A percentile compares a stretch with the other conserved stretches of the same genome.
These are phyloP conservation scores for Montipora capricornis DNA, from an alignment of 64 coral and sea anemone species.

Conservation along the genomic window DNA sequence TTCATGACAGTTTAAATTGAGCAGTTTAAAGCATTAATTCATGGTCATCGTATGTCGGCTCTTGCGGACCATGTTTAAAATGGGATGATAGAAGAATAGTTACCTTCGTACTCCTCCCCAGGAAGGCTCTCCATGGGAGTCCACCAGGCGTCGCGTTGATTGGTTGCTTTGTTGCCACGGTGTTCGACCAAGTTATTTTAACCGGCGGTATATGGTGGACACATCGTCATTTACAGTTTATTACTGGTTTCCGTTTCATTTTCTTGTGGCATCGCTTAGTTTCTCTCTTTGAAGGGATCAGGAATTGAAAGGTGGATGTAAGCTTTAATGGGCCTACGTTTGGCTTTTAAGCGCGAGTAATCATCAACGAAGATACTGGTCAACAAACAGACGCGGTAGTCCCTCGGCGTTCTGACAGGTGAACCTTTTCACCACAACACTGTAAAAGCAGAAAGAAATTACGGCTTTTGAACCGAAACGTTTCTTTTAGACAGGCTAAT, in stretches of 20 bases:
- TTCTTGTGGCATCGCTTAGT: not conserved
- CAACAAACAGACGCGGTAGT: not conserved
- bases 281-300: not conserved
- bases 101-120: too few species aligned
- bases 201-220: not conserved
- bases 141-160: not conserved
- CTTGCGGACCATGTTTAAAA: too few species aligned
- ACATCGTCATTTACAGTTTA: not conserved
- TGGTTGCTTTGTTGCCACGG: slow-evolving; percentile 40
- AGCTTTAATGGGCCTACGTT: not conserved
- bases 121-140: too few species aligned
- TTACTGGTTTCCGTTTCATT: not conserved
- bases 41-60: too few species aligned
- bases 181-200: slow-evolving; percentile 11
- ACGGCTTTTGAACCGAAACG: not conserved
- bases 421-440: not conserved
- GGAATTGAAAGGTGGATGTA: too few species aligned
- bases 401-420: not conserved
- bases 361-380: not conserved
- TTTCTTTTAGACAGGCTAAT: not conserved
- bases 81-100: too few species aligned
- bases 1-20: too few species aligned
- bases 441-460: not conserved
- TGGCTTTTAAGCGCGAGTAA: not conserved
- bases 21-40: too few species aligned